Base-by-base conservation (phyloP, 2,113 vertebrate species). In the Progne subis region DNA sequence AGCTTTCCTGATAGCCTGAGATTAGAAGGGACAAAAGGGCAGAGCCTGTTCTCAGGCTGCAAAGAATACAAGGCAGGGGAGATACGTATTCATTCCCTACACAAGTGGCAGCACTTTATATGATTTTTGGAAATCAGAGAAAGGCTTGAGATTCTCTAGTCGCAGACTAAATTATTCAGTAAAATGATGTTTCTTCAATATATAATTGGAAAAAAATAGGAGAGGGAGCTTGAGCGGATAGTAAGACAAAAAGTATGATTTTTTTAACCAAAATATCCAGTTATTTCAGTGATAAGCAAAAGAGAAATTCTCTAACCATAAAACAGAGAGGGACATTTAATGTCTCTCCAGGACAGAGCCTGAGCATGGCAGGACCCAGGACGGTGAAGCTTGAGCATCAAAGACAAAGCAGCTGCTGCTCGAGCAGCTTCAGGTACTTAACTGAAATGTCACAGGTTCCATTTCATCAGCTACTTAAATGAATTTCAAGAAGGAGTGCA, bases 1-100 rank as follows among this genome's bases (percentile, higher is more conserved):
- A 90, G 59, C 86, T 94, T 95, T 95, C 76, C 76, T 86, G 95
- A 97, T 95, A 97, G 91, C 55, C 57, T 86, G 44, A 93, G 92
- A 96, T 97, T 92, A 94, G 55, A 82, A 82, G 20, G 76, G 76
- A 92, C 86, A 96, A 92, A 96, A 78, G 65, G 96, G n/a, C 37
- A 93, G 57, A 96, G 69, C 11, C 59, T 81, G 57, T 84, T 95
- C 83, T 77, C 63, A 53, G 72, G 39, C 71, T 80, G 25, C 71
- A 50, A 82, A 95, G 76, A 94, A 92, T 29, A 88, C 6, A 12
- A 95, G 72, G 69, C 83, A 87, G 65, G 9, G 85, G 37, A 94
- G 63, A 92, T 61, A 92, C 67, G 55, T 55, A 90, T 60, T 79
- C 75, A 64, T n/a, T 93, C 79, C 59, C 94, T 69, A 88, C 65